Percentiles rank a stretch among this genome's conserved stretches.
These are phyloP conservation scores for Tetramorium alpestre DNA, from an alignment of 1,140 invertebrate genomes.

Conservation along the genomic window DNA sequence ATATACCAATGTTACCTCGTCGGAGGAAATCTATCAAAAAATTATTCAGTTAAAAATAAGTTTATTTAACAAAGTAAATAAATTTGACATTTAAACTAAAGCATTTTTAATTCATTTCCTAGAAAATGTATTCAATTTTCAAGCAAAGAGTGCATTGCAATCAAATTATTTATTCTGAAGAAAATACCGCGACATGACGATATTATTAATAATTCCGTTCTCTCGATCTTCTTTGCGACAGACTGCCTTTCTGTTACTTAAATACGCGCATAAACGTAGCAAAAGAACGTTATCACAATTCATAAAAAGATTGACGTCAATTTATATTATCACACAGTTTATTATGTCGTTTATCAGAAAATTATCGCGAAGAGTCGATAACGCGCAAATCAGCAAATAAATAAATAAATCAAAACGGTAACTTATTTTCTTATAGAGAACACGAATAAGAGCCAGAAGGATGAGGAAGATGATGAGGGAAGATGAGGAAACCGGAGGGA, in stretches of 20 bases:
- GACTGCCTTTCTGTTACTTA: neutral
- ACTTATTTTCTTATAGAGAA: slow-evolving; percentile 65
- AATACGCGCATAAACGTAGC: neutral
- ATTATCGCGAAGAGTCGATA: slow-evolving; percentile 5
- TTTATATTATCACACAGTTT: neutral
- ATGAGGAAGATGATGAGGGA: neutral
- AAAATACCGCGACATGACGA: neutral
- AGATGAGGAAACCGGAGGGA: neutral
- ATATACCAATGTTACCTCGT: neutral
- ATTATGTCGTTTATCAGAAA: neutral
- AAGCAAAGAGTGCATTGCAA: slow-evolving; percentile 6
- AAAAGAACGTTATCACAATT: neutral
- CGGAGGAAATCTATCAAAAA: slow-evolving; percentile 28
- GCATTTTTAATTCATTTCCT: slow-evolving; percentile 34
- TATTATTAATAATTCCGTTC: neutral
- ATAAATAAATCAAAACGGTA: slow-evolving; percentile 56
- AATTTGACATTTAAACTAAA: slow-evolving; percentile 48
- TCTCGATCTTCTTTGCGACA: neutral
- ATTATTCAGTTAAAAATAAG: slow-evolving; percentile 33
- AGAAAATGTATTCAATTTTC: slow-evolving; percentile 18
- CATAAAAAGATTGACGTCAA: neutral
- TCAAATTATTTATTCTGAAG: slow-evolving; percentile 11
- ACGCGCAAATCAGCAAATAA: slow-evolving; percentile 34
- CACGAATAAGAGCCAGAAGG: neutral
- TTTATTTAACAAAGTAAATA: slow-evolving; percentile 40